Base-by-base conservation (phyloP, 2,888 invertebrate species). In the Rotaria magnacalcarata region DNA sequence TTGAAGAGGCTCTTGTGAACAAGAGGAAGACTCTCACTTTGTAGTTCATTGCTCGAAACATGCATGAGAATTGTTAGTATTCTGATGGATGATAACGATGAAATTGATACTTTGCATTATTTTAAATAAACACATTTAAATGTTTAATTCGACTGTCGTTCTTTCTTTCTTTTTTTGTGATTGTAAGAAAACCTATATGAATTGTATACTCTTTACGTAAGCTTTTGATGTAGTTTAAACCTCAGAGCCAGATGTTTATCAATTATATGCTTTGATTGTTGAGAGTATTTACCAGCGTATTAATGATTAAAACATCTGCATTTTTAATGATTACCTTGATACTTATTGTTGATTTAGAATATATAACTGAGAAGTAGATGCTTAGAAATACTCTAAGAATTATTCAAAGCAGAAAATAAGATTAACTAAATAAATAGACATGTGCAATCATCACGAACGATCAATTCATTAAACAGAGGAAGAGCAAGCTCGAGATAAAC, bases 371-470 rank as follows among this genome's bases (percentile, higher is more conserved):
- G 58, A 27, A 60, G 10, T 60, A 5, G 8, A 60, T 14, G n/a
- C 14, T 27, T 60, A 60, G 24, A 56, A 56, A 56, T 56, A 21
- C 1, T 24, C 24, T 56, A 8, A 58, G 58, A 58, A 58, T 8
- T n/a, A 58, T 58, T 58, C n/a, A 58, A 24, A 60, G 54, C 27
- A 60, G 14, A 11, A 60, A 60, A 60, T 60, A 60, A 60, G 58
- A 60, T 60, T 60, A 60, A 60, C 58, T 60, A 60, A 60, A 60
- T 60, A n/a, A 60, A 60, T 60, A 60, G 58, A 60, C 58, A 60
- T 60, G 58, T 60, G 58, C 58, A 60, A 60, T 60, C 58, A 60
- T 60, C 27, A 60, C 14, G 58, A 60, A 1, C 58, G 58, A 60
- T 60, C 58, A 60, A 60, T 60, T 60, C 58, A 60, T 60, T 60